These are phyloP conservation scores for Wiebesia pumilae DNA, from an alignment of 1,140 invertebrate species.

Conservation along the genomic window DNA sequence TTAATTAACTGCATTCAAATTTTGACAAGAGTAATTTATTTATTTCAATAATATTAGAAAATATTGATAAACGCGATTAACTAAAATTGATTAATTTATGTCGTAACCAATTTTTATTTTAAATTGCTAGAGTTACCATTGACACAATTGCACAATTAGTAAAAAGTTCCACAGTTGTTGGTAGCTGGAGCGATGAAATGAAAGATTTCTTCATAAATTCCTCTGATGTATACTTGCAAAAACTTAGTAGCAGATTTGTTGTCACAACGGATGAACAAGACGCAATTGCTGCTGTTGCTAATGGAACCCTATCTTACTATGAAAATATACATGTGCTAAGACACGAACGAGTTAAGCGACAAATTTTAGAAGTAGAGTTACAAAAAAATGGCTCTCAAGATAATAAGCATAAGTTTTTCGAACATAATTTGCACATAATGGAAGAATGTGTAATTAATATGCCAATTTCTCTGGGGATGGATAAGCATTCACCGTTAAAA, in stretches of 20 bases:
- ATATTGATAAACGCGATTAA: background rate
- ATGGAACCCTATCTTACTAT: constrained; percentile 85
- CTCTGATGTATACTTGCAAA: constrained; percentile 78
- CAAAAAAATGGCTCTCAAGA: constrained; percentile 56
- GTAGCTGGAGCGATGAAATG: constrained; percentile 82
- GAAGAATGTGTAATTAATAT: constrained; percentile 85
- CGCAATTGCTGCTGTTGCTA: constrained; percentile 79
- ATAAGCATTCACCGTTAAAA: constrained; percentile 88
- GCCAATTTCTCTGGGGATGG: constrained; percentile 86
- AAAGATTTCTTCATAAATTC: constrained; percentile 82
- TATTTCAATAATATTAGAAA: too few relatives aligned
- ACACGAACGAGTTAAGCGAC: constrained; percentile 77
- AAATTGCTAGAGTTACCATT: constrained; percentile 80
- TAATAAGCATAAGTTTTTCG: constrained; percentile 56
- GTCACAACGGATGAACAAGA: constrained; percentile 76
- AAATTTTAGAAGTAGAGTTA: constrained; percentile 68
- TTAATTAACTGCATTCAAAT: too few relatives aligned
- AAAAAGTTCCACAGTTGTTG: constrained; percentile 78
- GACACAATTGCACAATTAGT: constrained; percentile 83
- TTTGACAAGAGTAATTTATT: too few relatives aligned
- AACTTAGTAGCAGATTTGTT: constrained; percentile 82
- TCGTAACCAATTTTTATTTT: background rate
- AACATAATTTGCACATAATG: constrained; percentile 86
- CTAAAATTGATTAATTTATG: background rate
- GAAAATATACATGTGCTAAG: constrained; percentile 85